Percentiles rank a stretch among this genome's conserved stretches.
phyloP scores from a whole-genome alignment of 2,888 invertebrate species.

The Schizaphis graminum region DNA sequence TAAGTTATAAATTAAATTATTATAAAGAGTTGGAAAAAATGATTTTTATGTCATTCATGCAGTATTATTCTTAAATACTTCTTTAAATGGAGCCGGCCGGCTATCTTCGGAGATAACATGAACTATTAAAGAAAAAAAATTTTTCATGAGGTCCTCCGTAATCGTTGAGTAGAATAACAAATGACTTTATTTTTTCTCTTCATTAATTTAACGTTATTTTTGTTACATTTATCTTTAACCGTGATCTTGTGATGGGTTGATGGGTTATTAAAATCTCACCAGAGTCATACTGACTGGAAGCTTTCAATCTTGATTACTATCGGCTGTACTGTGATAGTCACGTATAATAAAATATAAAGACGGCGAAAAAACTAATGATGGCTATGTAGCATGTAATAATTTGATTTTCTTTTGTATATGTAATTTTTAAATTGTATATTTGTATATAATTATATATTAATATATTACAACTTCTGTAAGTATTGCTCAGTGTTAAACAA shows the following conservation, averaged over 20 bases:
- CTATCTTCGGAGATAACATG: background rate
- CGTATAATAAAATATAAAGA: constrained; percentile 8
- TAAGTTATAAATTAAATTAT: background rate
- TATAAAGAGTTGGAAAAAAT: background rate
- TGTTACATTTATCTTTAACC: constrained; percentile 49
- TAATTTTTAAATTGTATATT: background rate
- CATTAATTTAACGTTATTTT: constrained; percentile 57
- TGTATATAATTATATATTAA: background rate
- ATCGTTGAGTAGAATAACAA: constrained; percentile 37
- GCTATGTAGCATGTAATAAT: background rate
- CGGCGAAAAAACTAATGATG: background rate
- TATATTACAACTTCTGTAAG: background rate
- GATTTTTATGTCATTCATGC: background rate
- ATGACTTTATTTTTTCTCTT: constrained; percentile 47
- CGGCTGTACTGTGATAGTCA: constrained; percentile 8
- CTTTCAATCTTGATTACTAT: constrained; percentile 55
- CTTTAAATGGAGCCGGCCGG: background rate
- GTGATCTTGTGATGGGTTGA: constrained; percentile 54
- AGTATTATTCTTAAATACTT: background rate
- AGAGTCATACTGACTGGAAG: constrained; percentile 21
- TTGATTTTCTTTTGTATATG: constrained; percentile 17
- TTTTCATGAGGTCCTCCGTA: background rate
- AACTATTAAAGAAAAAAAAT: constrained; percentile 36
- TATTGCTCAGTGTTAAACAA: background rate
- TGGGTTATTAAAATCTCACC: constrained; percentile 59